These are phyloP conservation scores for Acanthacorydalis orientalis DNA, from an alignment of 2,888 invertebrate species.

Conservation along the genomic window DNA sequence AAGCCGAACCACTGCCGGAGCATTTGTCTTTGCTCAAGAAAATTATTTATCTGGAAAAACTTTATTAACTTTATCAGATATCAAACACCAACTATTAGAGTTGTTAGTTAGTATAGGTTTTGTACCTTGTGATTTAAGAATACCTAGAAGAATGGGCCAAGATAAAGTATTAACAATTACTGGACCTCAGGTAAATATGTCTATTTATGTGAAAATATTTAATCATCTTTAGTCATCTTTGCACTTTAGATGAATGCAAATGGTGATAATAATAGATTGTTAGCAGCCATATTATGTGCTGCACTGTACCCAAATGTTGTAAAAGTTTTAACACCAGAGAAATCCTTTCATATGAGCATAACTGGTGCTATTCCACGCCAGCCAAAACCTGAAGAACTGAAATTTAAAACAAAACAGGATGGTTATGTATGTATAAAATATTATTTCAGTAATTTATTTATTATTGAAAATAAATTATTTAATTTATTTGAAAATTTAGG, in stretches of 20 bases:
- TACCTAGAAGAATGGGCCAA: slow-evolving; percentile 32
- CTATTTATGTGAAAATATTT: not conserved
- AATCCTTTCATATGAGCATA: slow-evolving; percentile 53
- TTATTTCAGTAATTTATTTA: not conserved
- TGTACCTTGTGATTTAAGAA: slow-evolving; percentile 48
- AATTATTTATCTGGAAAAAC: slow-evolving; percentile 72
- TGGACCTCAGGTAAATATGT: slow-evolving; percentile 25
- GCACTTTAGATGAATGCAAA: slow-evolving; percentile 49
- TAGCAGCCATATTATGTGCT: slow-evolving; percentile 74
- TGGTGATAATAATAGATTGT: slow-evolving; percentile 53
- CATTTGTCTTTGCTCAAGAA: slow-evolving; percentile 61
- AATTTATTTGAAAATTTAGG: slow-evolving; percentile 16
- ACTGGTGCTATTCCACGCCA: slow-evolving; percentile 59
- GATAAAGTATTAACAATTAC: slow-evolving; percentile 51
- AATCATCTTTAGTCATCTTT: slow-evolving; percentile 13
- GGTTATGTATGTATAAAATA: slow-evolving; percentile 38
- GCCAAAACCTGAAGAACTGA: slow-evolving; percentile 50
- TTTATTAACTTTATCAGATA: slow-evolving; percentile 68
- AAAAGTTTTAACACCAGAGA: slow-evolving; percentile 64
- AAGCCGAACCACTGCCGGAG: slow-evolving; percentile 49
- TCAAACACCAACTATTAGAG: slow-evolving; percentile 67
- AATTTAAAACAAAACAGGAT: slow-evolving; percentile 57
- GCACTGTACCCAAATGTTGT: slow-evolving; percentile 88
- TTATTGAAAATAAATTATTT: slow-evolving; percentile 3
- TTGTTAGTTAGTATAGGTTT: slow-evolving; percentile 63